Conservation (phyloP, 2,797 vertebrate species). For the Acipenser transmontanus region DNA sequence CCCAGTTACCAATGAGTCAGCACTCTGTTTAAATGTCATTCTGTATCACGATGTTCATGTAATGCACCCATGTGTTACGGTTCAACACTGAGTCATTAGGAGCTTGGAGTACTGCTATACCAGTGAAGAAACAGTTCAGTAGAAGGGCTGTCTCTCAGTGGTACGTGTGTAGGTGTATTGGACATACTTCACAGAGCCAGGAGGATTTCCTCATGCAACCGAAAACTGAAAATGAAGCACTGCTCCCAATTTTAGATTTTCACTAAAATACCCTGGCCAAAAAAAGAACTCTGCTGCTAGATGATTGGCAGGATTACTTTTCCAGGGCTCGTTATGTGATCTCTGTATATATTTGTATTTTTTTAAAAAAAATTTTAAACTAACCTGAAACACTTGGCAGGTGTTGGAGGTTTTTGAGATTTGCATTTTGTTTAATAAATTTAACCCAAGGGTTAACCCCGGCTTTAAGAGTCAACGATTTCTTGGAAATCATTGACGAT, state of each 20-base stretch:
- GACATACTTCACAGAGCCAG: conserved; percentile 33
- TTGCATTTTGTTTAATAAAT: conserved; percentile 75
- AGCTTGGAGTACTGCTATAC: neutral
- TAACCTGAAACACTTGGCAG: conserved; percentile 73
- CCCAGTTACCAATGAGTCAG: too few species aligned
- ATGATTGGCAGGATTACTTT: too few species aligned
- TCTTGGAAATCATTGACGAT: conserved; percentile 78
- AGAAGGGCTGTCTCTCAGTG: conserved; percentile 39
- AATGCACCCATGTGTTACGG: neutral
- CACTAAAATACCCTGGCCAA: conserved; percentile 50
- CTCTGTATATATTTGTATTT: conserved; percentile 30
- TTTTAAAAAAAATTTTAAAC: conserved; percentile 25
- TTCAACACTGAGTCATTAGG: neutral
- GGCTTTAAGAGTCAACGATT: conserved; percentile 47
- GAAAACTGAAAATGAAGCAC: conserved; percentile 22
- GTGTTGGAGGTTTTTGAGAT: conserved; percentile 66
- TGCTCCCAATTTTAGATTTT: conserved; percentile 32
- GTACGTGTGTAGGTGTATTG: conserved; percentile 25
- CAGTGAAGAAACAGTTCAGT: conserved; percentile 1
- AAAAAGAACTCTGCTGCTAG: conserved; percentile 43
- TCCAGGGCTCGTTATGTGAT: too few species aligned
- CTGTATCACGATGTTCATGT: neutral
- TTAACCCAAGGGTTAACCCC: conserved; percentile 59
- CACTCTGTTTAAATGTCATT: too few species aligned
- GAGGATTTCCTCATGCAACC: conserved; percentile 20